phyloP scores from a whole-genome alignment of 2,113 vertebrate genomes.

The Varanus komodoensis region DNA sequence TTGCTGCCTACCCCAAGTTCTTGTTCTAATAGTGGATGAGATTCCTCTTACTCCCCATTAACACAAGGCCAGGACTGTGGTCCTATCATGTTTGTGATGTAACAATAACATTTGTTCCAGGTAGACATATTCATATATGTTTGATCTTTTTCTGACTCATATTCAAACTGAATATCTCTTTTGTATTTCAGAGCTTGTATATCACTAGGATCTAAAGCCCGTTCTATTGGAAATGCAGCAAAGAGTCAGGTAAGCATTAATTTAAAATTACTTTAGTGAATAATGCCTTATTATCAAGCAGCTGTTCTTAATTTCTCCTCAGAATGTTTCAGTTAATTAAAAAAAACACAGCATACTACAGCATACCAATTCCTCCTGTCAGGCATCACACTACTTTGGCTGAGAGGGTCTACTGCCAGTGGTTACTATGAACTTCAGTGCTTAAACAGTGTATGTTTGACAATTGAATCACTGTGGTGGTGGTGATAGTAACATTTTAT shows the following conservation, averaged over 20 bases:
- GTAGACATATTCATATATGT: not conserved
- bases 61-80: too few species aligned
- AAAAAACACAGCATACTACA: not conserved
- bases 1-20: too few species aligned
- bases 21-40: too few species aligned
- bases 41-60: too few species aligned
- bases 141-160: not conserved
- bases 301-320: not conserved
- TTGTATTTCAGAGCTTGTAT: constrained; percentile 86
- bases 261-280: not conserved
- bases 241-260: constrained; percentile 90
- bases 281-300: not conserved
- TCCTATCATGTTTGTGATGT: not conserved
- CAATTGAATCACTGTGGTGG: not conserved
- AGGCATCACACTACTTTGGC: not conserved
- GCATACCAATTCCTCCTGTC: not conserved
- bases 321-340: not conserved
- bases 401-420: not conserved
- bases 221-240: constrained; percentile 94
- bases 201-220: constrained; percentile 92
- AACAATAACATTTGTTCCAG: not conserved
- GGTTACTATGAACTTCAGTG: not conserved
- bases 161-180: not conserved
- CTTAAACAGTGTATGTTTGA: not conserved
- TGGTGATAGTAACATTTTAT: not conserved